Conservation (phyloP, 2,113 vertebrate species). For the Phoxinus phoxinus region DNA sequence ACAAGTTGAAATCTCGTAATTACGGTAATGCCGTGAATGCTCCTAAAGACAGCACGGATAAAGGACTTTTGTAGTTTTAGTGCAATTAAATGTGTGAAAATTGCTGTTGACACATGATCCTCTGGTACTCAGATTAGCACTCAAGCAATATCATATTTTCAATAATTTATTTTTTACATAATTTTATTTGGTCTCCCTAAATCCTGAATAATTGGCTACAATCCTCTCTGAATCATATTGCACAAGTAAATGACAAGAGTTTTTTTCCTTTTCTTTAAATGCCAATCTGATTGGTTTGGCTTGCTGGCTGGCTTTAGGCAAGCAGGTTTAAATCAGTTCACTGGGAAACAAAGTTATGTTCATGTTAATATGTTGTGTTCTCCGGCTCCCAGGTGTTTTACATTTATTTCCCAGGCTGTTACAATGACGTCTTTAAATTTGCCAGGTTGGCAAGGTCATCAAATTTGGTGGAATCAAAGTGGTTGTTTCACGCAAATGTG, state of each 20-base stretch:
- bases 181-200: neutral
- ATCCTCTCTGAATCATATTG: neutral
- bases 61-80: neutral
- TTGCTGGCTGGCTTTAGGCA: neutral
- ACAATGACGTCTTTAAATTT: neutral
- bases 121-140: neutral
- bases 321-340: neutral
- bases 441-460: neutral
- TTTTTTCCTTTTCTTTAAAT: neutral
- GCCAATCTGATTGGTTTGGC: neutral
- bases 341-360: neutral
- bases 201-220: neutral
- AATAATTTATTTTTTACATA: neutral
- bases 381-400: neutral
- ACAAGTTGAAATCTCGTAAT: too few species aligned
- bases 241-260: neutral
- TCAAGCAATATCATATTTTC: neutral
- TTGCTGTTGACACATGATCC: neutral
- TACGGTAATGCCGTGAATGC: too few species aligned
- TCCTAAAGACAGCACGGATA: neutral
- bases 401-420: conserved; percentile 13
- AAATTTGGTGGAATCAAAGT: neutral
- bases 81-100: neutral
- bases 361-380: neutral
- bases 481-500: neutral